phyloP scores from a whole-genome alignment of 2,888 invertebrate species.

The Automeris io region DNA sequence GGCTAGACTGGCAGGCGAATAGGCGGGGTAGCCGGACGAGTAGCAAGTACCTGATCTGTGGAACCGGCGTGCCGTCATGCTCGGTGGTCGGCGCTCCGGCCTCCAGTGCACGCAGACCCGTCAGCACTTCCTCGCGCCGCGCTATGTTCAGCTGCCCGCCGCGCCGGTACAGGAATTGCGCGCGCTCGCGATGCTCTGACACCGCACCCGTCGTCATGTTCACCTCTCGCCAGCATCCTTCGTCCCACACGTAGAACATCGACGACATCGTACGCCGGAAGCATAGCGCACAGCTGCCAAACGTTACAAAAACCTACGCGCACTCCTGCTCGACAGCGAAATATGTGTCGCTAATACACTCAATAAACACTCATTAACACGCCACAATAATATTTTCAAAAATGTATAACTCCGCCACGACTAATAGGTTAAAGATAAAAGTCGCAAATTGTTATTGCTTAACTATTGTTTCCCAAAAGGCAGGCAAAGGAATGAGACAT shows the following conservation, averaged over 20 bases:
- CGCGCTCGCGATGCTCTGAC: constrained; percentile 22
- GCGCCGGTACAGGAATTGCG: constrained; percentile 12
- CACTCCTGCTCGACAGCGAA: too few relatives aligned
- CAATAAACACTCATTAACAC: too few relatives aligned
- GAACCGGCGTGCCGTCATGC: constrained; percentile 23
- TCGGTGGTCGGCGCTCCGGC: constrained; percentile 18
- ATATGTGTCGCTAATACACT: too few relatives aligned
- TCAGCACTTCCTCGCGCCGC: constrained; percentile 22
- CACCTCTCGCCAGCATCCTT: constrained; percentile 30
- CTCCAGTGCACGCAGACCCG: constrained; percentile 29
- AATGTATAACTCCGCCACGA: too few relatives aligned
- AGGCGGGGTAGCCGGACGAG: neutral
- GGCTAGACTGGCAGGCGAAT: neutral
- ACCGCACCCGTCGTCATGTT: constrained; percentile 20
- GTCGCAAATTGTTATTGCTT: too few relatives aligned
- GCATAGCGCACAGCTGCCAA: too few relatives aligned
- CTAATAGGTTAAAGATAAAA: too few relatives aligned
- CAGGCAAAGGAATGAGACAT: too few relatives aligned
- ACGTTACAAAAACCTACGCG: too few relatives aligned
- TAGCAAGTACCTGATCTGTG: constrained; percentile 20
- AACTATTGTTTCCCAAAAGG: too few relatives aligned
- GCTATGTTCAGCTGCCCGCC: constrained; percentile 24
- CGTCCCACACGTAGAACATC: constrained; percentile 25
- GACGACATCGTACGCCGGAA: constrained; percentile 7
- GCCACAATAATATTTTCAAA: too few relatives aligned